A percentile compares a stretch with the other conserved stretches of the same genome.
These are phyloP conservation scores for Bagarius yarrelli DNA, from an alignment of 2,113 vertebrate genomes.

Conservation along the genomic window DNA sequence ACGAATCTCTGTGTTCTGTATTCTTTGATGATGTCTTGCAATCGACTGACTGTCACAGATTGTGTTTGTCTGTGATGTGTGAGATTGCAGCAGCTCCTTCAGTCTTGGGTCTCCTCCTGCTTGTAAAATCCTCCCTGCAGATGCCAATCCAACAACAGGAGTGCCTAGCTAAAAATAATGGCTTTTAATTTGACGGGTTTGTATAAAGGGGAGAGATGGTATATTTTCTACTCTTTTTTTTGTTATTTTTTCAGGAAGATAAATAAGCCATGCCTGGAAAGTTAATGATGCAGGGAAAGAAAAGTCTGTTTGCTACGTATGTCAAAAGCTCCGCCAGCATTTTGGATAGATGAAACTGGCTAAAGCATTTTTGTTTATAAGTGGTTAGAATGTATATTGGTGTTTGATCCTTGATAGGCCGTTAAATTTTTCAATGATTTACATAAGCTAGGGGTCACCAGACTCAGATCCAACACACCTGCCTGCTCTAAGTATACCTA, in stretches of 20 bases:
- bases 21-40: slow-evolving; percentile 26
- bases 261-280: neutral
- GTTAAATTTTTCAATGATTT: too few species aligned
- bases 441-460: too few species aligned
- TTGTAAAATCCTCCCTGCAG: slow-evolving; percentile 16
- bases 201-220: neutral
- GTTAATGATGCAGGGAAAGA: neutral
- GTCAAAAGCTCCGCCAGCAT: neutral
- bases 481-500: too few species aligned
- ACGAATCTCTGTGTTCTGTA: slow-evolving; percentile 26
- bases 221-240: neutral
- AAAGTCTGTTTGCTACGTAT: neutral
- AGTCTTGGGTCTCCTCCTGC: neutral
- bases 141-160: neutral
- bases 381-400: too few species aligned
- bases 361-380: neutral
- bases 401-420: neutral
- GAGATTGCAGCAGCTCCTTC: slow-evolving; percentile 25
- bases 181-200: neutral
- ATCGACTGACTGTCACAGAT: slow-evolving; percentile 35
- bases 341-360: neutral
- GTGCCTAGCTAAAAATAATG: neutral
- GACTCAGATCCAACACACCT: too few species aligned
- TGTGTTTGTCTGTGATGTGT: slow-evolving; percentile 20
- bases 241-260: neutral